Evolutionary conservation across 2,888 invertebrate genomes (phyloP).

Genomic region (Brachynemurus nebulosus): DNA sequence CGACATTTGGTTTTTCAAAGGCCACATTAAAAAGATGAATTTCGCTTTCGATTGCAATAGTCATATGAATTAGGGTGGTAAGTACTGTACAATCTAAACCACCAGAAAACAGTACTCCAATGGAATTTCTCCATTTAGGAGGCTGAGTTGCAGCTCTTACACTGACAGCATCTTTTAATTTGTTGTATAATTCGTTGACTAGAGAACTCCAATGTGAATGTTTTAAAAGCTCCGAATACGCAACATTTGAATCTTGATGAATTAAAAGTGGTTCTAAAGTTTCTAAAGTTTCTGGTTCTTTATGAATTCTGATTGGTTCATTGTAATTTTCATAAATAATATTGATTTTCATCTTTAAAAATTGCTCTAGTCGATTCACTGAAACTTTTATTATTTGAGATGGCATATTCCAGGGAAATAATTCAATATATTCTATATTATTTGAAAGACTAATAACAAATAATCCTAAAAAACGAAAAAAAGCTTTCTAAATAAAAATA

Average conservation of each 20-base stretch:
- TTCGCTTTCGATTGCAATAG: constrained; percentile 44
- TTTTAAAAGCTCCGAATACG: too few relatives aligned
- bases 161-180: constrained; percentile 44
- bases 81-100: constrained; percentile 92
- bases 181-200: constrained; percentile 33
- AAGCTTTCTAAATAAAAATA: not conserved
- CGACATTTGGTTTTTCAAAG: constrained; percentile 43
- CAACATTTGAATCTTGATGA: too few relatives aligned
- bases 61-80: constrained; percentile 63
- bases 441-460: constrained; percentile 36
- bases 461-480: constrained; percentile 23
- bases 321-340: constrained; percentile 6
- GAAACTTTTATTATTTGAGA: constrained; percentile 25
- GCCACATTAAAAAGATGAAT: constrained; percentile 95
- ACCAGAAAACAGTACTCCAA: constrained; percentile 85
- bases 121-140: constrained; percentile 45
- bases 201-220: constrained; percentile 25
- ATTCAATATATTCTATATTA: constrained; percentile 26
- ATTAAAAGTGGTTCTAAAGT: too few relatives aligned
- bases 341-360: constrained; percentile 25
- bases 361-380: constrained; percentile 26
- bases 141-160: constrained; percentile 46
- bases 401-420: constrained; percentile 32
- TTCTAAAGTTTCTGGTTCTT: not conserved
- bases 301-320: not conserved